Conservation (phyloP, 1,140 invertebrate genomes). For the Sitophilus oryzae region DNA sequence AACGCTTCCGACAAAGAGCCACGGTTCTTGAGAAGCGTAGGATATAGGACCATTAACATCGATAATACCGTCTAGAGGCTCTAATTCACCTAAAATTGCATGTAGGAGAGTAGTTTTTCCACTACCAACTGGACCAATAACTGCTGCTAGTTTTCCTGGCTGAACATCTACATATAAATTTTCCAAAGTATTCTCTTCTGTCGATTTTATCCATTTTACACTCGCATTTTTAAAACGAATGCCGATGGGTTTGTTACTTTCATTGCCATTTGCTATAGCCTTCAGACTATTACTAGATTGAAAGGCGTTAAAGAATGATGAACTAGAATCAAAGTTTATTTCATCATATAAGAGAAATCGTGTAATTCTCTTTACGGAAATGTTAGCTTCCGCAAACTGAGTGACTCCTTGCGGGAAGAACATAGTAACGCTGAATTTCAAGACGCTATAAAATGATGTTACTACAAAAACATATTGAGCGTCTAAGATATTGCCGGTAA, state of each 20-base stretch:
- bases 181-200: conserved; percentile 51
- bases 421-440: conserved; percentile 64
- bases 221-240: conserved; percentile 22
- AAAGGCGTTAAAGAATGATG: not conserved
- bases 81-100: conserved; percentile 70
- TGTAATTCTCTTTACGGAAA: conserved; percentile 60
- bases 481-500: conserved; percentile 59
- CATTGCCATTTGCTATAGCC: not conserved
- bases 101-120: conserved; percentile 77
- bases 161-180: conserved; percentile 50
- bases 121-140: conserved; percentile 66
- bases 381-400: conserved; percentile 56
- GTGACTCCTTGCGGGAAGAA: conserved; percentile 59
- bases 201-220: conserved; percentile 36
- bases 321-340: not conserved
- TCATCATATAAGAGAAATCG: conserved; percentile 47
- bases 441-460: conserved; percentile 63
- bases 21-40: conserved; percentile 57
- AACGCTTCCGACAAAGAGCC: conserved; percentile 47
- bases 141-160: conserved; percentile 53
- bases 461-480: conserved; percentile 70
- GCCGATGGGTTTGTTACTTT: not conserved
- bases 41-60: conserved; percentile 47
- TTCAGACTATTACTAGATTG: not conserved
- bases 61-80: conserved; percentile 43